These are phyloP conservation scores for Caenorhabditis sp. DNA, from an alignment of 2,888 invertebrate genomes.

Conservation along the genomic window DNA sequence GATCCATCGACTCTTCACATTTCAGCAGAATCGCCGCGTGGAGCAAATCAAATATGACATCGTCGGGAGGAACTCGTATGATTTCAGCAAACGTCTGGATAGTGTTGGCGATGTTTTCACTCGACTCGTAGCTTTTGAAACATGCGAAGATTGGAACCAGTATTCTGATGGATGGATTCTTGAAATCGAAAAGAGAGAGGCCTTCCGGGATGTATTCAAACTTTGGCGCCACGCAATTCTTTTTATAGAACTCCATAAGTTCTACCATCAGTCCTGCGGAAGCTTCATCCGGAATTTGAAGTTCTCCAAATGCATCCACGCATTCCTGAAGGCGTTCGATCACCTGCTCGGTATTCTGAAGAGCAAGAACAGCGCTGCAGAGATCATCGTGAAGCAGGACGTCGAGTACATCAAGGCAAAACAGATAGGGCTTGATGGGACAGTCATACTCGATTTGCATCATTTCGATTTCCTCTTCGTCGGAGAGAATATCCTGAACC, in stretches of 20 bases:
- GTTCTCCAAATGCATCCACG: constrained; percentile 11
- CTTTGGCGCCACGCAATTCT: background rate
- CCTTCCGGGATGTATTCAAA: constrained; percentile 30
- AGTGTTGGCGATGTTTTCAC: constrained; percentile 28
- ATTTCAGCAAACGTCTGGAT: constrained; percentile 34
- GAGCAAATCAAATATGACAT: constrained; percentile 44
- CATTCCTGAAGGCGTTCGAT: constrained; percentile 7
- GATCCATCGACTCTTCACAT: constrained; percentile 43
- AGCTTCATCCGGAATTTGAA: constrained; percentile 1
- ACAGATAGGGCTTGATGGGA: background rate
- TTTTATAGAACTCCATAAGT: background rate
- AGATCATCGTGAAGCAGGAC: constrained; percentile 28
- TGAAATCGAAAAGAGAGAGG: constrained; percentile 16
- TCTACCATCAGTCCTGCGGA: constrained; percentile 22
- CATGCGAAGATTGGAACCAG: constrained; percentile 50
- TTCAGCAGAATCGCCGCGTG: constrained; percentile 36
- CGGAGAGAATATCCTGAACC: constrained; percentile 16
- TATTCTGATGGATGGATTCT: constrained; percentile 40
- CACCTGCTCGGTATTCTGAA: background rate
- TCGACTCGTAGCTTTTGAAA: constrained; percentile 21
- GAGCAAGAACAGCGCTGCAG: constrained; percentile 9
- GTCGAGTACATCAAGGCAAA: constrained; percentile 16
- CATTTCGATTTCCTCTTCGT: constrained; percentile 23
- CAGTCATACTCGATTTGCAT: constrained; percentile 19
- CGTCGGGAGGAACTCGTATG: constrained; percentile 21